phyloP scores from a whole-genome alignment of 2,113 vertebrate genomes.

The Thomomys bottae region DNA sequence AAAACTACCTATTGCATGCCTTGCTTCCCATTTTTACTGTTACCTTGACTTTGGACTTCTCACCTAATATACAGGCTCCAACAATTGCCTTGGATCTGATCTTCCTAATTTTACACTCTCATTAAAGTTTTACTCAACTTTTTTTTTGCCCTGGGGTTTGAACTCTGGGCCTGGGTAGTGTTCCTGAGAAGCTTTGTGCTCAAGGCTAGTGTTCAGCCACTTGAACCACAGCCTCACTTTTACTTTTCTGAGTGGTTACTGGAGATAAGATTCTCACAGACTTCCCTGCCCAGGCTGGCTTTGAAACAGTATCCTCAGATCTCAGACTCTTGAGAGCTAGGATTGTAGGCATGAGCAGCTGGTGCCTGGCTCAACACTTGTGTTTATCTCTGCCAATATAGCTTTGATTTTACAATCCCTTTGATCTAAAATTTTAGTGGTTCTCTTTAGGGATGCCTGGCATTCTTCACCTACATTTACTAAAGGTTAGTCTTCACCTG shows the following conservation, averaged over 20 bases:
- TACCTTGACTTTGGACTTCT: constrained; percentile 25
- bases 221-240: no score
- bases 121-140: no score
- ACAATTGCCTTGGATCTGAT: constrained; percentile 25
- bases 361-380: constrained; percentile 42
- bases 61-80: neutral
- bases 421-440: neutral
- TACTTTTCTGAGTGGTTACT: no score
- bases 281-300: no score
- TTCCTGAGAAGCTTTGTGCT: no score
- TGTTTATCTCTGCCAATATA: constrained; percentile 33
- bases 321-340: no score
- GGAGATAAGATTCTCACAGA: no score
- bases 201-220: no score
- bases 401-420: constrained; percentile 40
- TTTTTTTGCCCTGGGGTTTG: no score
- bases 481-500: neutral
- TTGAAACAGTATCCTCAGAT: no score
- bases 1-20: neutral
- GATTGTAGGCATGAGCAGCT: no score
- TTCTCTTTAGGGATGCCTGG: neutral
- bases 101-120: constrained; percentile 52
- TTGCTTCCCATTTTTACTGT: constrained; percentile 10
- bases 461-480: constrained; percentile 33
- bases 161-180: no score